Conservation (phyloP, 2,113 vertebrate genomes). For the Corydoras maculifer region DNA sequence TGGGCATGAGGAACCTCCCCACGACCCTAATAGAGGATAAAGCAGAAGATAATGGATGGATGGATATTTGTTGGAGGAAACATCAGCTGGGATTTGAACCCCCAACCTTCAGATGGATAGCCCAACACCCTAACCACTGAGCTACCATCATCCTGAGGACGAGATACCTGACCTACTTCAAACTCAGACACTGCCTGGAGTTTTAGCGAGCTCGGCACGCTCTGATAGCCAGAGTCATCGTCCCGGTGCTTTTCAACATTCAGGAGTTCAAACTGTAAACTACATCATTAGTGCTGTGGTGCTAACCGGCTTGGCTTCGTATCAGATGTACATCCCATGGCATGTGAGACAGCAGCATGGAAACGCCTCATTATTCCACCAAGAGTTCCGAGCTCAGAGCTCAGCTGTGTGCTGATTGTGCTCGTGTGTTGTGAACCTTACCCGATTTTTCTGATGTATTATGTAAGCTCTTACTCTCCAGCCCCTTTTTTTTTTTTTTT, state of each 20-base stretch:
- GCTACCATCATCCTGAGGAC: too few relatives aligned
- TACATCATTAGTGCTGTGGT: constrained; percentile 54
- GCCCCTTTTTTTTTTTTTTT: not conserved
- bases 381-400: constrained; percentile 77
- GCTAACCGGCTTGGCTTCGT: constrained; percentile 46
- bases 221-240: constrained; percentile 62
- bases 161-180: not conserved
- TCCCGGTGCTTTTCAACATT: constrained; percentile 52
- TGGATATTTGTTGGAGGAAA: too few relatives aligned
- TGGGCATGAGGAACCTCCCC: too few relatives aligned
- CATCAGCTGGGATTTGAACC: too few relatives aligned
- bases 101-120: too few relatives aligned
- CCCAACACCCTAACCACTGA: too few relatives aligned
- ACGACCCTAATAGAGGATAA: too few relatives aligned
- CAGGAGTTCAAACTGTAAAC: constrained; percentile 56
- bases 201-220: constrained; percentile 75
- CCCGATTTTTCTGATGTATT: constrained; percentile 70
- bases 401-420: constrained; percentile 70
- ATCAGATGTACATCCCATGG: constrained; percentile 63
- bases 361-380: constrained; percentile 54
- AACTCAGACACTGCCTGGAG: constrained; percentile 64
- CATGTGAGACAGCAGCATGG: constrained; percentile 49
- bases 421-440: constrained; percentile 73
- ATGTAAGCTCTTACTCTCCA: constrained; percentile 6
- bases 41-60: too few relatives aligned